These are phyloP conservation scores for Acanthococcus lagerstroemiae DNA, from an alignment of 2,888 invertebrate genomes.

Conservation along the genomic window DNA sequence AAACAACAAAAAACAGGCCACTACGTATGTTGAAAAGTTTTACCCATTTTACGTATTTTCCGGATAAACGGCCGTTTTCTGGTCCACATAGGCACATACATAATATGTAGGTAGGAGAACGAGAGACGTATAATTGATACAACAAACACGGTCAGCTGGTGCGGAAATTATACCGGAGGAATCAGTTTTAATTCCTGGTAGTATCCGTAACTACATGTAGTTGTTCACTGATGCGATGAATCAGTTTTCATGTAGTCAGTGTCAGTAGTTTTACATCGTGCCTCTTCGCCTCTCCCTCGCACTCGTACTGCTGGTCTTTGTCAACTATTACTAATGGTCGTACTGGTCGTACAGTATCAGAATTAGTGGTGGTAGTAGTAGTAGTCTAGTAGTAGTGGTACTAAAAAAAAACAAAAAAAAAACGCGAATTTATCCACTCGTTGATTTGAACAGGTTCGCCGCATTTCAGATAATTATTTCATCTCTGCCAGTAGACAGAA, in stretches of 20 bases:
- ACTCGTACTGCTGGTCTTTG: conserved; percentile 1
- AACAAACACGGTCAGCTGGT: conserved; percentile 13
- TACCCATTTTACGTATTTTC: too few relatives aligned
- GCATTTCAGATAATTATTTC: conserved; percentile 23
- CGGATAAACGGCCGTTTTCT: too few relatives aligned
- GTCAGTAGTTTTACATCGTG: conserved; percentile 1
- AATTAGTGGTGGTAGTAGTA: not conserved
- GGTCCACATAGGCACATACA: too few relatives aligned
- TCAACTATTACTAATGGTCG: not conserved
- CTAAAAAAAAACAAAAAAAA: conserved; percentile 10
- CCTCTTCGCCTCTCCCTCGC: not conserved
- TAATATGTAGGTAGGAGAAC: too few relatives aligned
- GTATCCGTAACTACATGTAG: not conserved
- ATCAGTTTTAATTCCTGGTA: conserved; percentile 18
- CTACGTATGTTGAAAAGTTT: too few relatives aligned
- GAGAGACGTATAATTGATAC: too few relatives aligned
- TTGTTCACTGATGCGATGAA: conserved; percentile 12
- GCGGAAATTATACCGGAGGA: conserved; percentile 10
- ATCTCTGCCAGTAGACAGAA: conserved; percentile 19
- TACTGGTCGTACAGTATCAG: not conserved
- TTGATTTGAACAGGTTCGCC: conserved; percentile 25
- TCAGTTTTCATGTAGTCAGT: too few relatives aligned
- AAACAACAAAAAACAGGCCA: too few relatives aligned
- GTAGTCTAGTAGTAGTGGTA: not conserved
- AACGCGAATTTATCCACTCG: too few relatives aligned